phyloP scores from a whole-genome alignment of 2,888 invertebrate genomes.

The Encarsia formosa region DNA sequence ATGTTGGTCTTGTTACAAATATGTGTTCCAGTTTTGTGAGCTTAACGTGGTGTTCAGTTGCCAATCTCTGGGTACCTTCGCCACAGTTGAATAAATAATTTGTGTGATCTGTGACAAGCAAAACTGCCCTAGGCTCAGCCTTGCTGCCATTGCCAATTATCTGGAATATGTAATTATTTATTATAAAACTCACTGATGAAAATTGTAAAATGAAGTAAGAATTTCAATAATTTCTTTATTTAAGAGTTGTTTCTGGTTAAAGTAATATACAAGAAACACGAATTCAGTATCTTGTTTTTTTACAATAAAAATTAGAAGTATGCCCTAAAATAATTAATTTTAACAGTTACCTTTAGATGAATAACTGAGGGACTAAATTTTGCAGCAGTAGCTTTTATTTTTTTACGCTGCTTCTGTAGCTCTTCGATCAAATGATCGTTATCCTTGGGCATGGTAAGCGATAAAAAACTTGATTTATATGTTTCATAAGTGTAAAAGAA shows the following conservation, averaged over 20 bases:
- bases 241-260: too few species aligned
- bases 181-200: too few species aligned
- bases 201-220: too few species aligned
- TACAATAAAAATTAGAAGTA: too few species aligned
- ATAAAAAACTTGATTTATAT: too few species aligned
- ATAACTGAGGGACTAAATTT: slow-evolving; percentile 18
- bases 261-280: too few species aligned
- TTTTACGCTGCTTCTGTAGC: slow-evolving; percentile 14
- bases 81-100: slow-evolving; percentile 93
- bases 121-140: slow-evolving; percentile 71
- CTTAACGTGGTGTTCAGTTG: slow-evolving; percentile 81
- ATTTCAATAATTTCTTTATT: too few species aligned
- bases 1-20: slow-evolving; percentile 79
- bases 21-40: slow-evolving; percentile 72
- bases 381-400: background rate
- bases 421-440: slow-evolving; percentile 2
- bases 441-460: slow-evolving; percentile 17
- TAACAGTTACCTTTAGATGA: slow-evolving; percentile 28
- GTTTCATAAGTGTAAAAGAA: too few species aligned
- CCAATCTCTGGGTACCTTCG: slow-evolving; percentile 84
- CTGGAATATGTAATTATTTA: too few species aligned
- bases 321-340: too few species aligned
- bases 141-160: slow-evolving; percentile 77
- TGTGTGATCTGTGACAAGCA: slow-evolving; percentile 76
- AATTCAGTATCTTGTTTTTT: too few species aligned